These are phyloP conservation scores for Ylistrum balloti DNA, from an alignment of 1,140 invertebrate species.

Conservation along the genomic window DNA sequence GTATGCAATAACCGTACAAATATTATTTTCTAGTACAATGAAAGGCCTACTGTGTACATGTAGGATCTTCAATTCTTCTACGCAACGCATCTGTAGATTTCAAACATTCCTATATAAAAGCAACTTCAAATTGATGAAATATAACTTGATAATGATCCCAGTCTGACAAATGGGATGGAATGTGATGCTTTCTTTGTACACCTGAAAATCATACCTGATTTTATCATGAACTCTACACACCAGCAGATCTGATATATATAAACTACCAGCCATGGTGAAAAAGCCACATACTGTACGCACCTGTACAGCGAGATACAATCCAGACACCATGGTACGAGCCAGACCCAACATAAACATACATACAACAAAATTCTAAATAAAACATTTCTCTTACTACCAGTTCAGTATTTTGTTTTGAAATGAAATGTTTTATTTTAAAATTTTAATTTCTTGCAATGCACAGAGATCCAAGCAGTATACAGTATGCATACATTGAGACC, in stretches of 20 bases:
- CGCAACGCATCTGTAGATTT: no score
- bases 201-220: conserved; percentile 5
- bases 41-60: no score
- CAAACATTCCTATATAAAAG: background rate
- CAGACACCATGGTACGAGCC: background rate
- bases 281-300: conserved; percentile 14
- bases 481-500: background rate
- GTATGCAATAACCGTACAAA: no score
- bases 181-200: background rate
- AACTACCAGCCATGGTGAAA: background rate
- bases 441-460: background rate
- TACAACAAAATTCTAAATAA: background rate
- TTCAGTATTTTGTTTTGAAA: background rate
- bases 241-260: background rate
- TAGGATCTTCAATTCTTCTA: no score
- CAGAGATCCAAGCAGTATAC: background rate
- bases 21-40: no score
- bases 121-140: background rate
- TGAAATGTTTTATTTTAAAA: background rate
- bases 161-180: background rate
- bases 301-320: background rate
- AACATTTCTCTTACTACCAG: background rate
- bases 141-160: background rate
- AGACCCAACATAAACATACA: background rate
- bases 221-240: background rate